Evolutionary conservation across 1,140 invertebrate species (phyloP).

Genomic region (Heliconius hewitsoni): DNA sequence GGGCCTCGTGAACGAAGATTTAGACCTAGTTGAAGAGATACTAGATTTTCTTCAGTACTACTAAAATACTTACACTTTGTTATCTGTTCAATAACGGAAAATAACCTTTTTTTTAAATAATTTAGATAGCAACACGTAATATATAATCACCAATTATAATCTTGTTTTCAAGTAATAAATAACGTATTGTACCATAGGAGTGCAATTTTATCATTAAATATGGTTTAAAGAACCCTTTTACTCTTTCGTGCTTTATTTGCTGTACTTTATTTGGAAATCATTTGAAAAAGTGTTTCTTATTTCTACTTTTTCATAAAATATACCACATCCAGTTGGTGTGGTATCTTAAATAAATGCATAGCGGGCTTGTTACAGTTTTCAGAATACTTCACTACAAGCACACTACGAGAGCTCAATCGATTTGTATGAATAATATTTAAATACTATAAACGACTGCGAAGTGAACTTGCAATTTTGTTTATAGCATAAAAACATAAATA

Average conservation of each 20-base stretch:
- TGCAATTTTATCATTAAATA: too few species aligned
- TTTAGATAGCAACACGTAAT: too few species aligned
- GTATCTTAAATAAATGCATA: slow-evolving; percentile 25
- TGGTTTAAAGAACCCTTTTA: too few species aligned
- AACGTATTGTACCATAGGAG: too few species aligned
- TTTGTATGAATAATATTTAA: slow-evolving; percentile 26
- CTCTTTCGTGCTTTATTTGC: too few species aligned
- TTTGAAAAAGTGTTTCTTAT: background rate
- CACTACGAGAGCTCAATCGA: slow-evolving; percentile 29
- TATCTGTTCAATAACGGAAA: too few species aligned
- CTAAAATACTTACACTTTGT: too few species aligned
- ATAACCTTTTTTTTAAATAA: too few species aligned
- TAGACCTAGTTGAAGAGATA: background rate
- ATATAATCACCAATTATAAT: too few species aligned
- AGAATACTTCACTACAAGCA: slow-evolving; percentile 42
- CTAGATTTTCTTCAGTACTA: too few species aligned
- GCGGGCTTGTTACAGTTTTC: slow-evolving; percentile 40
- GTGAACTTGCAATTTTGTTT: background rate
- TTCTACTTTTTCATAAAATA: background rate
- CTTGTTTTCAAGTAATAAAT: too few species aligned
- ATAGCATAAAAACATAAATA: background rate
- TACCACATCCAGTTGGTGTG: background rate
- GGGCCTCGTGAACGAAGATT: slow-evolving; percentile 5
- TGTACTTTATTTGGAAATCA: too few species aligned
- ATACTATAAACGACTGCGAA: background rate